phyloP scores from a whole-genome alignment of 1,140 invertebrate species.

The Akabosia matsudoensis region DNA sequence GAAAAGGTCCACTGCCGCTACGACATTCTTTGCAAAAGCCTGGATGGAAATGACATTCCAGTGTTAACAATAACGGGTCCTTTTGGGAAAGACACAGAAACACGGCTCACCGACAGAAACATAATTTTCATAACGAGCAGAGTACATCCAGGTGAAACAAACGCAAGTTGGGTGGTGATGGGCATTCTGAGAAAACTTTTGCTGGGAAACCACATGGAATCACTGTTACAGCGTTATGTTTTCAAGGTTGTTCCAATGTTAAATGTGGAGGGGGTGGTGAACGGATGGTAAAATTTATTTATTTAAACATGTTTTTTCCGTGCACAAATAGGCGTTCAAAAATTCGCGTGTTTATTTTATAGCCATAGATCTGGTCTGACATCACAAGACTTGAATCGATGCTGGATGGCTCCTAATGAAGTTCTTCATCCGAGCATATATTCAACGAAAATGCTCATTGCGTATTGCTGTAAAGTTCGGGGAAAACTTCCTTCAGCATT shows the following conservation, averaged over 20 bases:
- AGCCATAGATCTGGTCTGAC: conserved; percentile 76
- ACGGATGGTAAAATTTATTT: conserved; percentile 70
- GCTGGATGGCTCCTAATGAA: conserved; percentile 71
- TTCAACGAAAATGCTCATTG: conserved; percentile 72
- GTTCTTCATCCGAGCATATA: conserved; percentile 76
- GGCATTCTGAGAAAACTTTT: conserved; percentile 71
- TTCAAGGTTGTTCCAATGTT: conserved; percentile 86
- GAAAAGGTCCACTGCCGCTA: conserved; percentile 26
- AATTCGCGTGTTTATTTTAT: not conserved
- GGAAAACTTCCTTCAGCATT: conserved; percentile 66
- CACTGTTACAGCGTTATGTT: conserved; percentile 68
- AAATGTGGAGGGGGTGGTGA: conserved; percentile 82
- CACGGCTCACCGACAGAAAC: conserved; percentile 58
- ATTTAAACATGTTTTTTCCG: not conserved
- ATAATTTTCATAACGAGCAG: conserved; percentile 72
- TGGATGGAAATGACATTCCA: conserved; percentile 73
- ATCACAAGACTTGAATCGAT: conserved; percentile 76
- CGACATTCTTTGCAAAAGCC: conserved; percentile 67
- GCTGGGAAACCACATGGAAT: conserved; percentile 58
- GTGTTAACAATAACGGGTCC: conserved; percentile 74
- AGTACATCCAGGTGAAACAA: conserved; percentile 86
- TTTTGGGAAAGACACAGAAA: conserved; percentile 13
- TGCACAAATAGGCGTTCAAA: not conserved
- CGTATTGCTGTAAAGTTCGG: conserved; percentile 61
- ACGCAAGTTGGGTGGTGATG: conserved; percentile 85